A percentile compares a stretch with the other conserved stretches of the same genome.
Evolutionary conservation across 1,140 invertebrate genomes (phyloP).

Genomic region (Drosophila baimaii): DNA sequence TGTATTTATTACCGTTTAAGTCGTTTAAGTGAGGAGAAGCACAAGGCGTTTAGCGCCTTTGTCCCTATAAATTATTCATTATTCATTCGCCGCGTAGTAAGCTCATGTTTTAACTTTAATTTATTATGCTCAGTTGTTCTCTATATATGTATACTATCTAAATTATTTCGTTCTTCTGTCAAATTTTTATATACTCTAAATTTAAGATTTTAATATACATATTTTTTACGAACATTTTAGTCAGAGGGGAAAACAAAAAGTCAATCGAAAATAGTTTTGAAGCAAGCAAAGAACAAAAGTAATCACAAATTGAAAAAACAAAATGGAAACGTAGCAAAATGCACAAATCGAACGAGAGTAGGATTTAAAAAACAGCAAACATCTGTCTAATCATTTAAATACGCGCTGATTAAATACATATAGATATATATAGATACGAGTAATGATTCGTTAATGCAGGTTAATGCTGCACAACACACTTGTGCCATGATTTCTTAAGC

Average conservation of each 20-base stretch:
- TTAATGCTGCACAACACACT: conserved; percentile 54
- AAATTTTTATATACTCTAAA: conserved; percentile 10
- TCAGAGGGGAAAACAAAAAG: conserved; percentile 26
- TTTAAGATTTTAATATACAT: conserved; percentile 21
- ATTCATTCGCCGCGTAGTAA: conserved; percentile 33
- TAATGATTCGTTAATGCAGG: conserved; percentile 45
- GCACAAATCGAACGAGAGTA: conserved; percentile 57
- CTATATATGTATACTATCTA: conserved; percentile 7
- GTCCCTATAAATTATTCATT: conserved; percentile 48
- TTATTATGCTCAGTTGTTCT: conserved; percentile 33
- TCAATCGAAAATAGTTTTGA: conserved; percentile 20
- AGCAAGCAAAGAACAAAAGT: conserved; percentile 17
- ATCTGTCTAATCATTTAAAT: conserved; percentile 36
- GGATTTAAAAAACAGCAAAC: conserved; percentile 9
- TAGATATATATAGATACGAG: background rate
- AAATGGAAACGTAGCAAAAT: conserved; percentile 52
- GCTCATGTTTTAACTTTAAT: conserved; percentile 29
- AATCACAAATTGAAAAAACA: conserved; percentile 25
- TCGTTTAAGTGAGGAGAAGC: conserved; percentile 43
- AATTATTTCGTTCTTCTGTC: conserved; percentile 25
- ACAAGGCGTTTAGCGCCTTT: conserved; percentile 43
- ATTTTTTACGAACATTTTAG: conserved; percentile 32
- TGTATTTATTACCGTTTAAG: conserved; percentile 55
- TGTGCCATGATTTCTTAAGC: conserved; percentile 58
- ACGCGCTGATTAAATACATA: conserved; percentile 23